phyloP scores from a whole-genome alignment of 2,888 invertebrate species.

The Nomada lathburiana region DNA sequence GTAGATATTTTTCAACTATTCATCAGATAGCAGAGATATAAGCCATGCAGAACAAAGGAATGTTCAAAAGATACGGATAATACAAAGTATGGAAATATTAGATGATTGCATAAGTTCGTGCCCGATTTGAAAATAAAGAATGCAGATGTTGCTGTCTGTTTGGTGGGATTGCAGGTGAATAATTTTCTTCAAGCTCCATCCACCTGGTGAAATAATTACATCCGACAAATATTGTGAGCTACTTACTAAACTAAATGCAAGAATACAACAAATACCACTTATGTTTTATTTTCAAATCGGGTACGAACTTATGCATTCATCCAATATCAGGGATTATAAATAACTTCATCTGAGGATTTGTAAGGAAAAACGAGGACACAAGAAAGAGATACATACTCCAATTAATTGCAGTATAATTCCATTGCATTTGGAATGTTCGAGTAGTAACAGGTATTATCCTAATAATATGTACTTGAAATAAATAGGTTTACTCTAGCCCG shows the following conservation, averaged over 20 bases:
- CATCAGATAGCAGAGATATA: background rate
- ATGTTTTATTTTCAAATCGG: too few relatives aligned
- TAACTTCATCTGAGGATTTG: background rate
- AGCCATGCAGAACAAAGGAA: background rate
- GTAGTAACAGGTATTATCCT: background rate
- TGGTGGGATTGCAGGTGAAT: background rate
- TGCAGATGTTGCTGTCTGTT: background rate
- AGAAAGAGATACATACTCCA: background rate
- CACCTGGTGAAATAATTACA: background rate
- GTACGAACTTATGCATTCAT: too few relatives aligned
- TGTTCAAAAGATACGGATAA: background rate
- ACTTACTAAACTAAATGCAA: background rate
- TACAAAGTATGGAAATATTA: background rate
- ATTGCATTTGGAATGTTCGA: background rate
- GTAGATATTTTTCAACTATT: too few relatives aligned
- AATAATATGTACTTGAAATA: background rate
- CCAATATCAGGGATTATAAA: background rate
- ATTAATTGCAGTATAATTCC: slow-evolving; percentile 5
- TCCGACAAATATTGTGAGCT: background rate
- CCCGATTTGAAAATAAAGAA: background rate
- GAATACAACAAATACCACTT: background rate
- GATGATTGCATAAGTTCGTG: too few relatives aligned
- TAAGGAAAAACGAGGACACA: background rate
- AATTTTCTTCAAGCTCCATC: background rate
- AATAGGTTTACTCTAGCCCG: background rate